Percentiles rank a stretch among this genome's conserved stretches.
Evolutionary conservation across 2,797 vertebrate genomes (phyloP).

Genomic region (Eulemur mongoz): DNA sequence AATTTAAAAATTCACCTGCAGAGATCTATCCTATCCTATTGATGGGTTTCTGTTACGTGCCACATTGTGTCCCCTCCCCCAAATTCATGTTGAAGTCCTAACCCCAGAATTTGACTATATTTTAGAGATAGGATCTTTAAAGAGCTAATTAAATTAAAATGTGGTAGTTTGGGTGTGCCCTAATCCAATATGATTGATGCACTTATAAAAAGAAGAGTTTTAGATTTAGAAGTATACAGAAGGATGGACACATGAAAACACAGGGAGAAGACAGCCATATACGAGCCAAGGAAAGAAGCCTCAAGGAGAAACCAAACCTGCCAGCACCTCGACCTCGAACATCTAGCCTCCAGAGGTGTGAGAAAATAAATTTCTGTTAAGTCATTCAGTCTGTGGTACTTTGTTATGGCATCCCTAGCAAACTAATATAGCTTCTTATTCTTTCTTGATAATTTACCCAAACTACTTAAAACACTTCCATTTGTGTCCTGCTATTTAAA

Average conservation of each 20-base stretch:
- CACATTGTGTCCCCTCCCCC: not conserved
- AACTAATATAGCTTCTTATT: not conserved
- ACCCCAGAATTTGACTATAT: not conserved
- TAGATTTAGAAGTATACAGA: not conserved
- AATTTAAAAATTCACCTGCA: not conserved
- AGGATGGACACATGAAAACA: not conserved
- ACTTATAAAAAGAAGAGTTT: not conserved
- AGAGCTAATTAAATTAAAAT: conserved; percentile 5
- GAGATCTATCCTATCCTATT: not conserved
- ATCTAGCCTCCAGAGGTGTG: not conserved
- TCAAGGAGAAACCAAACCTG: not conserved
- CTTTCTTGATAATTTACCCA: conserved; percentile 19
- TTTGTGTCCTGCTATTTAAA: not conserved
- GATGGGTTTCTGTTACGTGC: not conserved
- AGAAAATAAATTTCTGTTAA: conserved; percentile 37
- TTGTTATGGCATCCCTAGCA: not conserved
- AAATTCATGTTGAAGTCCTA: not conserved
- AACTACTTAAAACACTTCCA: conserved; percentile 15
- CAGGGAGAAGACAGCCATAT: not conserved
- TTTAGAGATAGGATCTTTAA: not conserved
- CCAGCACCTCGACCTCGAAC: not conserved
- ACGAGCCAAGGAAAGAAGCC: not conserved
- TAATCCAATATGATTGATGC: not conserved
- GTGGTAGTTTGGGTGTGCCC: not conserved
- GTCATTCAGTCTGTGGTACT: not conserved